Conservation (phyloP, 2,113 vertebrate genomes). For the Aptenodytes patagonicus region DNA sequence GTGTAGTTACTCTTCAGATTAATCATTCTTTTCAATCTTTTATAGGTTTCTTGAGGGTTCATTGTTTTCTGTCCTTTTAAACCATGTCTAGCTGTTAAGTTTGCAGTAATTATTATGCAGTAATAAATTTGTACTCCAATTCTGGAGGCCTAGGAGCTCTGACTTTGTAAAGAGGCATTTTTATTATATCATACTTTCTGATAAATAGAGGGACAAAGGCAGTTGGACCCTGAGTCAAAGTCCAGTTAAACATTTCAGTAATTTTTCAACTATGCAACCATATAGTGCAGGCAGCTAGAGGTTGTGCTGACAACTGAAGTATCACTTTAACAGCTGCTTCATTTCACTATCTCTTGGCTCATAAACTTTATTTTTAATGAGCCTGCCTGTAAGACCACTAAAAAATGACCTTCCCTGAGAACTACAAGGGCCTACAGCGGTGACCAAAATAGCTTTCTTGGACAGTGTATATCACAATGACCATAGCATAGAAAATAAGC, state of each 20-base stretch:
- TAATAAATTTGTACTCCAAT: not conserved
- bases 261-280: slow-evolving; percentile 22
- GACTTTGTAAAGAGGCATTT: slow-evolving; percentile 2
- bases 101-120: not conserved
- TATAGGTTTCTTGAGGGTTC: not conserved
- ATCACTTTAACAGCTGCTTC: slow-evolving; percentile 56
- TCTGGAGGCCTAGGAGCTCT: not conserved
- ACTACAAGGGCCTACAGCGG: not conserved
- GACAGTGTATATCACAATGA: not conserved
- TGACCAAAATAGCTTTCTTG: slow-evolving; percentile 25
- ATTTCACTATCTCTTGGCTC: slow-evolving; percentile 37
- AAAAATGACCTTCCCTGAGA: slow-evolving; percentile 55
- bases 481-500: not conserved
- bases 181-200: not conserved
- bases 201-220: not conserved
- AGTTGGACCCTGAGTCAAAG: slow-evolving; percentile 25
- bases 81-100: not conserved
- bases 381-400: slow-evolving; percentile 31
- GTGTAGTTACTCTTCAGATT: not conserved
- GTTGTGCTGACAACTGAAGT: slow-evolving; percentile 23
- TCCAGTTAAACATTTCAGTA: slow-evolving; percentile 57
- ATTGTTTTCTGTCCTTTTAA: slow-evolving; percentile 21
- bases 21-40: not conserved
- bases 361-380: slow-evolving; percentile 62
- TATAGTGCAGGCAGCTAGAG: not conserved